Conservation (phyloP, 1,140 invertebrate genomes). For the Orchestia grillus region DNA sequence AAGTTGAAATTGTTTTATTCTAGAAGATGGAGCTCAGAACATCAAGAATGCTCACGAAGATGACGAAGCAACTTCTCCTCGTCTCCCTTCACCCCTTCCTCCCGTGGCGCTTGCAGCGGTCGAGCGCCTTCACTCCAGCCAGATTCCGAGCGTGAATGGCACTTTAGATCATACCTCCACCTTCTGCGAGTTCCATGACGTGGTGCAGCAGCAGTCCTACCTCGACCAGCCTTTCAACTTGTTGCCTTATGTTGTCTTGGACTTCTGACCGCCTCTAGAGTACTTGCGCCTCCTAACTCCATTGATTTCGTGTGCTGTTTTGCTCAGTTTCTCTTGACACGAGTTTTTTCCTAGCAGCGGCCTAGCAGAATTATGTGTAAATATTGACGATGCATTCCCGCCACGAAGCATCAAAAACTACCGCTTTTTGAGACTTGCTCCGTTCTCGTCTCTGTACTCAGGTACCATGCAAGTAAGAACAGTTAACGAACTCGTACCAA, state of each 20-base stretch:
- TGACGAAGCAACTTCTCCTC: not conserved
- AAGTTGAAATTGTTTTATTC: not conserved
- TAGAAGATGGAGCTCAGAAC: conserved; percentile 66
- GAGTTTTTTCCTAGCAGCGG: not conserved
- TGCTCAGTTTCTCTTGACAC: not conserved
- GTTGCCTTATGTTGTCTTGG: conserved; percentile 93
- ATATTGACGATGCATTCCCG: not conserved
- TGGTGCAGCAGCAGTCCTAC: conserved; percentile 78
- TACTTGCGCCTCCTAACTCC: not conserved
- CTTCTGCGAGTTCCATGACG: conserved; percentile 89
- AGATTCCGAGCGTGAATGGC: conserved; percentile 77
- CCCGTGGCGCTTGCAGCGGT: conserved; percentile 71
- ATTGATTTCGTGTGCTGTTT: not conserved
- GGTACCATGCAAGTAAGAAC: not conserved
- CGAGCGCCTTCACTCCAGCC: conserved; percentile 71
- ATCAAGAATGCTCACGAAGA: not conserved
- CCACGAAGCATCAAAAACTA: not conserved
- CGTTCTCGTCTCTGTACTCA: not conserved
- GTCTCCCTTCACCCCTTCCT: not conserved
- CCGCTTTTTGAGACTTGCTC: not conserved
- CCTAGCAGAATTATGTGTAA: not conserved
- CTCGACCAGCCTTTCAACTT: conserved; percentile 83
- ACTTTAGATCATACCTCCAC: conserved; percentile 74
- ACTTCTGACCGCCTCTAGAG: conserved; percentile 73
- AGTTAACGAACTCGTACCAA: not conserved